phyloP scores from a whole-genome alignment of 2,113 vertebrate species.

The Miniopterus natalensis region DNA sequence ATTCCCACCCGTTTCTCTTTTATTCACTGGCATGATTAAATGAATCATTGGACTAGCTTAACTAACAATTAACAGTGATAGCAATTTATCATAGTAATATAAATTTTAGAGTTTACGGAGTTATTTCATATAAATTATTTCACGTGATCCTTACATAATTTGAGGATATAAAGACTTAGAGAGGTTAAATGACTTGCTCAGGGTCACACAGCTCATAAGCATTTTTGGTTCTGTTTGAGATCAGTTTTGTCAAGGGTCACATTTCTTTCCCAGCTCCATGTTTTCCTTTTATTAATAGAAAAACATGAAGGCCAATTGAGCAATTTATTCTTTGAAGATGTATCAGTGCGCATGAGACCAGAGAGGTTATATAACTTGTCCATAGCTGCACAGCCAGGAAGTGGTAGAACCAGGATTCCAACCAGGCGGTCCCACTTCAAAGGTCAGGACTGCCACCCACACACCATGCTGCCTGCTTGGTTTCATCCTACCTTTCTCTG shows the following conservation, averaged over 20 bases:
- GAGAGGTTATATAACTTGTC: neutral
- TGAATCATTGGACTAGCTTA: neutral
- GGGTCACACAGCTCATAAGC: neutral
- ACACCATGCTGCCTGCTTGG: no score
- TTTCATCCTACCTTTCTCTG: neutral
- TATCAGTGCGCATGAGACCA: neutral
- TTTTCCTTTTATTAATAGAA: neutral
- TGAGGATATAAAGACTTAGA: neutral
- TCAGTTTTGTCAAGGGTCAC: neutral
- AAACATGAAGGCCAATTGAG: neutral
- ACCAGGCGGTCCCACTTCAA: neutral
- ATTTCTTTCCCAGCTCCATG: neutral
- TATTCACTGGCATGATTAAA: constrained; percentile 20
- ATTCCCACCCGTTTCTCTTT: neutral
- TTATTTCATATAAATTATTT: neutral
- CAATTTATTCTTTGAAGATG: neutral
- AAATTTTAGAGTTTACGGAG: neutral
- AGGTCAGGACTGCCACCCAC: neutral
- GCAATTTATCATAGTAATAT: neutral
- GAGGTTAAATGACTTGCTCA: neutral
- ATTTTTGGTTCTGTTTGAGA: neutral
- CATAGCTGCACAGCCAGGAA: neutral
- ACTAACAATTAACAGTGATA: neutral
- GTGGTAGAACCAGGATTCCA: neutral
- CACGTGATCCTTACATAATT: neutral